Percentiles rank a stretch among this genome's conserved stretches.
phyloP scores from a whole-genome alignment of 1,140 invertebrate species.

The Zaprionus lachaisei region DNA sequence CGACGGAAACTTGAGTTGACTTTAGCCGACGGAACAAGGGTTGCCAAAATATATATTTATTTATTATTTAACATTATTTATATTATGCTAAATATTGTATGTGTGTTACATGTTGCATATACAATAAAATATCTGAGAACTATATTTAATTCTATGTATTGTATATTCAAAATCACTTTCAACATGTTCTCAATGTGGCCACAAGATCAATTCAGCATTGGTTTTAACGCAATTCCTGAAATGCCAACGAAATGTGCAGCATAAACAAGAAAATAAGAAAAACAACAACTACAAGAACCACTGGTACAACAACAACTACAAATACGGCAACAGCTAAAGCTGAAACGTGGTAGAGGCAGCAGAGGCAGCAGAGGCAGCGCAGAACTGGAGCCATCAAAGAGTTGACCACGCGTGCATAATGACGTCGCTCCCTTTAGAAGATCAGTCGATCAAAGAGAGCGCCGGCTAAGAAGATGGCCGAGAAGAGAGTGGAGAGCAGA shows the following conservation, averaged over 20 bases:
- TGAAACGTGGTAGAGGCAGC: not conserved
- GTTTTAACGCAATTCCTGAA: slow-evolving; percentile 24
- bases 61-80: too few relatives aligned
- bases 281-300: not conserved
- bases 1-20: slow-evolving; percentile 7
- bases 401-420: slow-evolving; percentile 81
- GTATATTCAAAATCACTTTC: not conserved
- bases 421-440: slow-evolving; percentile 77
- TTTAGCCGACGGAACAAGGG: not conserved
- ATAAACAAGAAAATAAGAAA: slow-evolving; percentile 8
- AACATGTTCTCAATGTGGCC: not conserved
- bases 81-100: too few relatives aligned
- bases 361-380: slow-evolving; percentile 16
- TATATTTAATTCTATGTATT: not conserved
- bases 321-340: slow-evolving; percentile 12
- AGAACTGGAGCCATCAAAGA: slow-evolving; percentile 56
- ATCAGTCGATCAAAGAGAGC: slow-evolving; percentile 81
- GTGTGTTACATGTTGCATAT: too few relatives aligned
- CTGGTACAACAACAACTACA: slow-evolving; percentile 1
- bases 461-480: slow-evolving; percentile 37
- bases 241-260: slow-evolving; percentile 32
- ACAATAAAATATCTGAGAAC: too few relatives aligned
- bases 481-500: slow-evolving; percentile 7
- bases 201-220: slow-evolving; percentile 5
- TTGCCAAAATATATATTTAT: not conserved